Conservation (phyloP, 2,797 vertebrate species). For the Alectoris magna region DNA sequence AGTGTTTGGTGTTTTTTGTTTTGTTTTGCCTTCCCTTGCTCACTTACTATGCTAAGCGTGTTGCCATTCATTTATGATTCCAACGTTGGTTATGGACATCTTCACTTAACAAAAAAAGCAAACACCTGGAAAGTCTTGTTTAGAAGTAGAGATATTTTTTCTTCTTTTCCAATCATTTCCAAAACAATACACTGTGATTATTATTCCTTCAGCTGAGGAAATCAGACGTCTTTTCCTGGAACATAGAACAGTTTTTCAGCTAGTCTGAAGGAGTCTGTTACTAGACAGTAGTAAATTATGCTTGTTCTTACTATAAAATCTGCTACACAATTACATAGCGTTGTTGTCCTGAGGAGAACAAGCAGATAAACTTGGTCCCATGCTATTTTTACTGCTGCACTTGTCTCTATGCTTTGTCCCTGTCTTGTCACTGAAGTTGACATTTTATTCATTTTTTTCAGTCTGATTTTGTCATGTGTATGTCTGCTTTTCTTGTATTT, state of each 20-base stretch:
- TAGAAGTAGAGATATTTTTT: neutral
- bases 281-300: neutral
- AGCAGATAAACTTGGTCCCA: neutral
- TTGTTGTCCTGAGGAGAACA: neutral
- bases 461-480: conserved; percentile 28
- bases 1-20: neutral
- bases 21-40: neutral
- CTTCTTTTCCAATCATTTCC: neutral
- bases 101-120: neutral
- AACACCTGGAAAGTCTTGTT: neutral
- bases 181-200: neutral
- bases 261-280: rapidly evolving
- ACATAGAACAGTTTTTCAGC: neutral
- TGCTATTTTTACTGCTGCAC: neutral
- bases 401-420: conserved; percentile 9
- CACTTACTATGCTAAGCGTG: neutral
- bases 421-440: conserved; percentile 11
- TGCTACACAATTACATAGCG: neutral
- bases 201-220: neutral
- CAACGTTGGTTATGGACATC: neutral
- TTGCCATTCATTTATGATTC: neutral
- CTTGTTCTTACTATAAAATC: neutral
- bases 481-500: conserved; percentile 39
- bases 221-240: neutral
- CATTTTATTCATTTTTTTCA: conserved; percentile 32